Conservation (phyloP, 2,888 invertebrate species). For the Stenolophus ochropezus region DNA sequence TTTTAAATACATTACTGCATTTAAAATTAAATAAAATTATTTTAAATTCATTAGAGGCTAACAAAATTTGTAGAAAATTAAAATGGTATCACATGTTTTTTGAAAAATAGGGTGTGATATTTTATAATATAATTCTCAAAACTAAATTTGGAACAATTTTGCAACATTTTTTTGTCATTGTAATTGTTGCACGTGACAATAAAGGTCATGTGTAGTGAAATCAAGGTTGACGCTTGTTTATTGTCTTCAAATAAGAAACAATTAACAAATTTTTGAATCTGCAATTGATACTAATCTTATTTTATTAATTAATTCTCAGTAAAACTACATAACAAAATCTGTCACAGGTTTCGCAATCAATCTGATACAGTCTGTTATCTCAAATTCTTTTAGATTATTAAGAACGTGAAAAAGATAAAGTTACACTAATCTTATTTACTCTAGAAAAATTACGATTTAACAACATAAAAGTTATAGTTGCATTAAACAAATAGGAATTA, state of each 20-base stretch:
- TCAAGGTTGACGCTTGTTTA: slow-evolving; percentile 7
- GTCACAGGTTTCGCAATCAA: slow-evolving; percentile 18
- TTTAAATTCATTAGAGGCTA: too few relatives aligned
- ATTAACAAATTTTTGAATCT: slow-evolving; percentile 14
- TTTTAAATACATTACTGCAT: too few relatives aligned
- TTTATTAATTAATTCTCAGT: slow-evolving; percentile 18
- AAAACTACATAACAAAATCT: slow-evolving; percentile 12
- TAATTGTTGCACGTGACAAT: slow-evolving; percentile 33
- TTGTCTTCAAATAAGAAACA: background rate
- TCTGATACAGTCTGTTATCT: slow-evolving; percentile 37
- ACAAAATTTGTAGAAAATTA: too few relatives aligned
- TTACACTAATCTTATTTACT: background rate
- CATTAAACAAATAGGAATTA: background rate
- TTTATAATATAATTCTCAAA: background rate
- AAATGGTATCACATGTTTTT: too few relatives aligned
- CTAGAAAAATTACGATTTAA: background rate
- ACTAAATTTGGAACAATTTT: background rate
- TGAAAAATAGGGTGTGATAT: background rate
- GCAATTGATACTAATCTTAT: background rate
- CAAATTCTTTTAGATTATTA: slow-evolving; percentile 18
- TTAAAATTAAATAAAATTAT: too few relatives aligned
- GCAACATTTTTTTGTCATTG: slow-evolving; percentile 6
- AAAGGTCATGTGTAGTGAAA: slow-evolving; percentile 23
- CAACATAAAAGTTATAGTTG: background rate
- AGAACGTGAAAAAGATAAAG: background rate